Percentiles rank a stretch among this genome's conserved stretches.
Evolutionary conservation across 2,797 vertebrate genomes (phyloP).

Genomic region (Falco biarmicus): DNA sequence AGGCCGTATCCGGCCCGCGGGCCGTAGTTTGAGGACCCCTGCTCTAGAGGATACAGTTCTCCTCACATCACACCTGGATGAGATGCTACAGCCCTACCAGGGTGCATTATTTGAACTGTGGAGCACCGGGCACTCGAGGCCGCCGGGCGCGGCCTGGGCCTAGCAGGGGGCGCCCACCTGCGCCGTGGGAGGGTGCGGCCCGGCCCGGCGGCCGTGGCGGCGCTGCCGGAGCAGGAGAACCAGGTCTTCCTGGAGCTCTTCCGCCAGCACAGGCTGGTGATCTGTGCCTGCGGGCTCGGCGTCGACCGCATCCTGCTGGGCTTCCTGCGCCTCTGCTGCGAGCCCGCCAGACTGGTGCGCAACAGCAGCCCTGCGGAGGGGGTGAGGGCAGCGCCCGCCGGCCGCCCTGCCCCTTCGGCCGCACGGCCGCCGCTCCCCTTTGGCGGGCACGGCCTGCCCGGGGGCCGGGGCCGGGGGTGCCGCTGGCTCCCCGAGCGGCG

Average conservation of each 20-base stretch:
- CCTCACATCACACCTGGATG: neutral
- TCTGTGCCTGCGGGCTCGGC: conserved; percentile 90
- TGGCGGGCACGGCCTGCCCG: neutral
- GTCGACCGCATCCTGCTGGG: conserved; percentile 90
- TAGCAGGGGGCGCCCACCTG: neutral
- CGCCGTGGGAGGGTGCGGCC: too few species aligned
- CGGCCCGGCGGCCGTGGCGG: conserved; percentile 56
- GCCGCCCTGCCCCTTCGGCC: neutral
- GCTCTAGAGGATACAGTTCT: neutral
- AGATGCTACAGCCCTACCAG: neutral
- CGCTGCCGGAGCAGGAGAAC: conserved; percentile 88
- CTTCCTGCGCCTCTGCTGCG: conserved; percentile 91
- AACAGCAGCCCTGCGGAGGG: conserved; percentile 92
- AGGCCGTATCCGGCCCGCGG: too few species aligned
- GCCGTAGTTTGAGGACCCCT: too few species aligned
- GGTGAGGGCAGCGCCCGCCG: conserved; percentile 72
- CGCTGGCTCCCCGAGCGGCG: neutral
- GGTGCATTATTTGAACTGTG: neutral
- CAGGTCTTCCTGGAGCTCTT: conserved; percentile 91
- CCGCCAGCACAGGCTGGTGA: conserved; percentile 86
- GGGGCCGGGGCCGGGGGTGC: neutral
- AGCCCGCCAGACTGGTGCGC: conserved; percentile 89
- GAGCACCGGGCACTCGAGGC: neutral
- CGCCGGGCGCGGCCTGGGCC: too few species aligned
- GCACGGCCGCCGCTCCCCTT: too few species aligned